These are phyloP conservation scores for Iphiclides podalirius DNA, from an alignment of 2,888 invertebrate genomes.

Conservation along the genomic window DNA sequence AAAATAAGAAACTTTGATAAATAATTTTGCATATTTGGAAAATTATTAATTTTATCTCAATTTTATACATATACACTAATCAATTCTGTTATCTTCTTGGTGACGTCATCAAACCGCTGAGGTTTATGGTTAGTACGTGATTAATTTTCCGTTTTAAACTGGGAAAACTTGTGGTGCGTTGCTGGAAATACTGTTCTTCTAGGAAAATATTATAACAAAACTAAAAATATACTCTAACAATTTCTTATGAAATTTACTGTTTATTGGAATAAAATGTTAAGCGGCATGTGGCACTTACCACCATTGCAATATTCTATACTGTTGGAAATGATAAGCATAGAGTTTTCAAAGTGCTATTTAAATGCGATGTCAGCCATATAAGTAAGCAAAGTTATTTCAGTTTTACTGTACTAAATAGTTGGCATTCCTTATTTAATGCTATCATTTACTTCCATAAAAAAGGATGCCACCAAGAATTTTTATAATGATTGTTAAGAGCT, in stretches of 20 bases:
- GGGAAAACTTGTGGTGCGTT: constrained; percentile 5
- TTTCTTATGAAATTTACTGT: constrained; percentile 14
- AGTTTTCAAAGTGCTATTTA: constrained; percentile 4
- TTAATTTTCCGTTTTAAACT: constrained; percentile 17
- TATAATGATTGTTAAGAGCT: constrained; percentile 1
- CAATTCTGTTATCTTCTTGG: no score
- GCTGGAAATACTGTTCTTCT: constrained; percentile 8
- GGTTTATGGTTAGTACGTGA: no score
- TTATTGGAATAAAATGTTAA: constrained; percentile 8
- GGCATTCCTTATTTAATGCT: constrained; percentile 2
- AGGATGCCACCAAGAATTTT: not conserved
- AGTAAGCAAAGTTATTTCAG: constrained; percentile 13
- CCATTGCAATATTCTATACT: constrained; percentile 4
- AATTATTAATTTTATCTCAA: no score
- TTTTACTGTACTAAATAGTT: constrained; percentile 3
- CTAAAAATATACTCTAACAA: not conserved
- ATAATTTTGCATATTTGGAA: no score
- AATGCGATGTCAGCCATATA: constrained; percentile 4
- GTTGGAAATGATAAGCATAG: not conserved
- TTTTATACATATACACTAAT: no score
- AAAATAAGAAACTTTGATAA: no score
- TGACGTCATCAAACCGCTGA: constrained; percentile 16
- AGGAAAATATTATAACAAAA: constrained; percentile 10
- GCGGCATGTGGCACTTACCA: not conserved
- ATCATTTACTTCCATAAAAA: constrained; percentile 9